A percentile compares a stretch with the other conserved stretches of the same genome.
These are phyloP conservation scores for Zosterops borbonicus DNA, from an alignment of 2,113 vertebrate genomes.

Conservation along the genomic window DNA sequence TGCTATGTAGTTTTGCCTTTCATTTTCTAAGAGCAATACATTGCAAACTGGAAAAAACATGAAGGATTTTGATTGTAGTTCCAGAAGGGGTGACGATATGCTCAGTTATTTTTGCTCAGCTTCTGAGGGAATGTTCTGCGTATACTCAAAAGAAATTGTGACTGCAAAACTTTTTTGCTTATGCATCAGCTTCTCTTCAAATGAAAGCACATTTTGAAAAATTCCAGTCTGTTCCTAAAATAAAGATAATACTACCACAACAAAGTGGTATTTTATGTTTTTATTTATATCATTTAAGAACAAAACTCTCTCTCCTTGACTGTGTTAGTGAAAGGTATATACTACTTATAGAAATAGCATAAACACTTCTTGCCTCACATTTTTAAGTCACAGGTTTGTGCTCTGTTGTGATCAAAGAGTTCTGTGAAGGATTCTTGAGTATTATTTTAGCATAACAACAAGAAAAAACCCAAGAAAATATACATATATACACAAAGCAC, in stretches of 20 bases:
- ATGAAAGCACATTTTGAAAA: neutral
- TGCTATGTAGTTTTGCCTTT: neutral
- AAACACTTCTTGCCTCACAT: neutral
- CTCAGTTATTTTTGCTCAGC: neutral
- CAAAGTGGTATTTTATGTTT: neutral
- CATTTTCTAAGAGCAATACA: neutral
- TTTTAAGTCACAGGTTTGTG: neutral
- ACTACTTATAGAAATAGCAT: neutral
- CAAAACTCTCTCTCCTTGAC: neutral
- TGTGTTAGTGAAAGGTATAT: neutral
- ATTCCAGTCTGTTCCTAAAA: neutral
- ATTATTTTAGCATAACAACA: neutral
- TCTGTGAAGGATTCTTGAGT: neutral
- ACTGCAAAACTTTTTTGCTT: neutral
- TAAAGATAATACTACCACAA: neutral
- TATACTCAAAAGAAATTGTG: neutral
- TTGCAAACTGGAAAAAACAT: neutral
- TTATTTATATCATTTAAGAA: neutral
- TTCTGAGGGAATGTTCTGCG: neutral
- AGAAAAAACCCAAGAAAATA: neutral
- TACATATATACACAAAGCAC: neutral
- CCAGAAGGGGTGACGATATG: neutral
- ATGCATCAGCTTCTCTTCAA: neutral
- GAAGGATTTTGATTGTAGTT: neutral
- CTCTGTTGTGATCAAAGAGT: neutral